Evolutionary conservation across 2,888 invertebrate genomes (phyloP).

Genomic region (Sinotaia quadrata): DNA sequence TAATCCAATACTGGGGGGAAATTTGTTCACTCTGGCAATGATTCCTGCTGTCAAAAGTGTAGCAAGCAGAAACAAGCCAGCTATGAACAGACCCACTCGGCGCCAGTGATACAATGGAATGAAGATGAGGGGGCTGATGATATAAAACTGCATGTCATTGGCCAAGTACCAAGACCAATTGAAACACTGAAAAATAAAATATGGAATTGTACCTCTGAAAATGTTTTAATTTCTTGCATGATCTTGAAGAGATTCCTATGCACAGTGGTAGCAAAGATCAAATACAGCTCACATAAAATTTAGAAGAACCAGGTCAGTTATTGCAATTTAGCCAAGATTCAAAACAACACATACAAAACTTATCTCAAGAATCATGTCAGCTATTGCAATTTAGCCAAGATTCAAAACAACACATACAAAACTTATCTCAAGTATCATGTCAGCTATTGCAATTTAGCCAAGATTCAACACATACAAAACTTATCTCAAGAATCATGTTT

Average conservation of each 20-base stretch:
- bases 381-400: too few relatives aligned
- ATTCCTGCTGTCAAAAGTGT: conserved; percentile 26
- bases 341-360: too few relatives aligned
- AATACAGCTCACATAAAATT: too few relatives aligned
- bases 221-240: too few relatives aligned
- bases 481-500: too few relatives aligned
- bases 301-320: not conserved
- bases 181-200: conserved; percentile 52
- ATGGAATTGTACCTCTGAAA: not conserved
- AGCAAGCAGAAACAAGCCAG: conserved; percentile 25
- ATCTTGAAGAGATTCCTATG: too few relatives aligned
- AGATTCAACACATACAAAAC: too few relatives aligned
- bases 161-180: conserved; percentile 64
- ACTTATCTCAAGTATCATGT: too few relatives aligned
- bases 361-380: not conserved
- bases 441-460: too few relatives aligned
- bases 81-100: conserved; percentile 22
- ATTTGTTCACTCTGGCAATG: conserved; percentile 12
- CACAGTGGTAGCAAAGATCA: too few relatives aligned
- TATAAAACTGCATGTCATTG: conserved; percentile 67
- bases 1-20: conserved; percentile 9
- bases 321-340: too few relatives aligned
- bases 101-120: conserved; percentile 45
- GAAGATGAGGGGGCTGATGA: conserved; percentile 55
- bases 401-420: too few relatives aligned